Evolutionary conservation across 53 echinoderm and acorn worm genomes (phyloP), one percentile per base, ranked within the genome.

Genomic region (Apostichopus leukothele): DNA sequence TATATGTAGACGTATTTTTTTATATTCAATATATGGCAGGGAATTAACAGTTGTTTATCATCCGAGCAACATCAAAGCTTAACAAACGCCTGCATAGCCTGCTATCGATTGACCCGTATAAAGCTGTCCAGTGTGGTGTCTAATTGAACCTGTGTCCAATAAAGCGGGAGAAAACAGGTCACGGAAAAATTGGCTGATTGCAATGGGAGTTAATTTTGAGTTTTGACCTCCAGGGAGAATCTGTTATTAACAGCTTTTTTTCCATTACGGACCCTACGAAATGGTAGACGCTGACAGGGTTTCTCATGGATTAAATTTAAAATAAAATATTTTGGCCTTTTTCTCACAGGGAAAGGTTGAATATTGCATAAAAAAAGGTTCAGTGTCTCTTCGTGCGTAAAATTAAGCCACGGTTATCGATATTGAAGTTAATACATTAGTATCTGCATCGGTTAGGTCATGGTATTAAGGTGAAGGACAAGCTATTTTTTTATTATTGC

Each of bases 161-260:
- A 52, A 51, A 79, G 52, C 11, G 53, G n/a, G 6, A 54, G 23
- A 59, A 81, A 76, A 76, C 76, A 76, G 81, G 81, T 81, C 81
- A 81, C 21, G 51, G 23, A 22, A 52, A 59, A 54, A 81, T 81
- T 81, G 81, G 81, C 55, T 81, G 81, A 81, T 81, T 81, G 81
- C 11, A 23, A 59, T 81, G 81, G 55, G 81, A 81, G 55, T 81
- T 81, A 81, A 81, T 54, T 81, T 54, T 20, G 81, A 81, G 59
- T 53, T 81, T 51, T 81, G 81, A 81, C 81, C 81, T 81, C 81
- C 54, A 59, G 81, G 81, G 60, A 16, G 71, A 71, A 71, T 71
- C 71, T 13, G 13, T 71, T 19, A 13, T 16, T 18, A 16, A 71
- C 71, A 71, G 71, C 71, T 5, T 18, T 14, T 19, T 19, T n/a